These are phyloP conservation scores for Pogonomyrmex californicus DNA, from an alignment of 1,140 invertebrate genomes.

Conservation along the genomic window DNA sequence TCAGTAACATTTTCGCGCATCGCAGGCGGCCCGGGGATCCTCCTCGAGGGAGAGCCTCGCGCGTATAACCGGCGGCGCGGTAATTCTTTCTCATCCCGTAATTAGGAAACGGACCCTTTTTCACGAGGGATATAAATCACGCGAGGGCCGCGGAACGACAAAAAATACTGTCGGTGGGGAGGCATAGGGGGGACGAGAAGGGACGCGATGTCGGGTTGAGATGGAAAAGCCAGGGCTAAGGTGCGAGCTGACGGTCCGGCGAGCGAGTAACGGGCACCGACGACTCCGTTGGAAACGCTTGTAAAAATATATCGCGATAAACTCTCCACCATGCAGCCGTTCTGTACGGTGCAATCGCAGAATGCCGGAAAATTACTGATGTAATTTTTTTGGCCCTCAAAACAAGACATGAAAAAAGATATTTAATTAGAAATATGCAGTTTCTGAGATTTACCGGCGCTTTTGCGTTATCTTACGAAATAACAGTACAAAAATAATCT, in stretches of 20 bases:
- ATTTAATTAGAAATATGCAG: conserved; percentile 2
- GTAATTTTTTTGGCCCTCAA: not conserved
- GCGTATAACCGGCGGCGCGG: conserved; percentile 46
- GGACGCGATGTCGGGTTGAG: conserved; percentile 50
- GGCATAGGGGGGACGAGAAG: not conserved
- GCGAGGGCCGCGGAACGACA: conserved; percentile 57
- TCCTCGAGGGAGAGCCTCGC: conserved; percentile 64
- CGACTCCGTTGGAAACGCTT: conserved; percentile 28
- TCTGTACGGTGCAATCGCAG: conserved; percentile 6
- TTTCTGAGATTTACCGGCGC: not conserved
- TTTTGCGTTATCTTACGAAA: not conserved
- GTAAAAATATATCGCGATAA: conserved; percentile 65
- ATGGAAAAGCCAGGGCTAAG: conserved; percentile 50
- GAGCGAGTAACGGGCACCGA: conserved; percentile 50
- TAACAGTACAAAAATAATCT: not conserved
- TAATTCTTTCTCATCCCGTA: conserved; percentile 75
- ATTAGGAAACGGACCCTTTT: conserved; percentile 73
- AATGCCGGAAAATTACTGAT: conserved; percentile 21
- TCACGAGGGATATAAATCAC: conserved; percentile 68
- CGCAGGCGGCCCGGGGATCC: conserved; percentile 22
- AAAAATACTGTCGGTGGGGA: conserved; percentile 45
- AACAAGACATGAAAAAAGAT: not conserved
- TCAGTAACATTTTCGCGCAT: conserved; percentile 54
- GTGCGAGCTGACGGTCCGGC: conserved; percentile 18
- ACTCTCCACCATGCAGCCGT: conserved; percentile 2